A percentile compares a stretch with the other conserved stretches of the same genome.
Conservation (phyloP, 2,797 vertebrate species). For the Varecia variegata region DNA sequence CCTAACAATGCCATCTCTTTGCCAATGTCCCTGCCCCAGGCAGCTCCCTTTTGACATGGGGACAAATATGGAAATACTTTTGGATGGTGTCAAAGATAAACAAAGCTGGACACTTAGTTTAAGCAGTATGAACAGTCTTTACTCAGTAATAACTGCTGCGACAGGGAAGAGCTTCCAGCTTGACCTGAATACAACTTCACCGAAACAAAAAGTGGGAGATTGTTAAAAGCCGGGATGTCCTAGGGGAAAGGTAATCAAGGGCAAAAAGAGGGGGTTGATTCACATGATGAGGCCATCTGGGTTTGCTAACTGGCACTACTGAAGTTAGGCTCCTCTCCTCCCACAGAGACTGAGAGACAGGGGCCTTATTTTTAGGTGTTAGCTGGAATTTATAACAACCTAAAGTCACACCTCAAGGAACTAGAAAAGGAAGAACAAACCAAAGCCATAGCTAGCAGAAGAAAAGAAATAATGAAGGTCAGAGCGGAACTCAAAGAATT, state of each 20-base stretch:
- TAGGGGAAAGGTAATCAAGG: background rate
- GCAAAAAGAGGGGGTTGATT: background rate
- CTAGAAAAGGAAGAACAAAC: too few relatives aligned
- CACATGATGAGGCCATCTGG: background rate
- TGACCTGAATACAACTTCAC: background rate
- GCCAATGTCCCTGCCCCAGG: background rate
- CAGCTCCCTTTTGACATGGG: background rate
- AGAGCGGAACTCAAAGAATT: too few relatives aligned
- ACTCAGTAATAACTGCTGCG: background rate
- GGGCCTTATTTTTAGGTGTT: background rate
- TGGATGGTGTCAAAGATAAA: background rate
- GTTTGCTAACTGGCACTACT: background rate
- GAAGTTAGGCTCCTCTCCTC: background rate
- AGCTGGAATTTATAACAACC: background rate
- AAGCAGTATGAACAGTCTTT: background rate
- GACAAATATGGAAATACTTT: background rate
- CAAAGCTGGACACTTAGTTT: background rate
- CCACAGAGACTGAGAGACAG: background rate
- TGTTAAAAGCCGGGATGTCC: background rate
- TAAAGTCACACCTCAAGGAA: too few relatives aligned
- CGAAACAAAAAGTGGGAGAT: background rate
- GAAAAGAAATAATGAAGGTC: too few relatives aligned
- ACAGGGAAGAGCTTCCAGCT: background rate
- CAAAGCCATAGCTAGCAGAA: too few relatives aligned
- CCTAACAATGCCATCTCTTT: background rate